Conservation (phyloP, 2,888 invertebrate genomes). For the Tanypteryx hageni region DNA sequence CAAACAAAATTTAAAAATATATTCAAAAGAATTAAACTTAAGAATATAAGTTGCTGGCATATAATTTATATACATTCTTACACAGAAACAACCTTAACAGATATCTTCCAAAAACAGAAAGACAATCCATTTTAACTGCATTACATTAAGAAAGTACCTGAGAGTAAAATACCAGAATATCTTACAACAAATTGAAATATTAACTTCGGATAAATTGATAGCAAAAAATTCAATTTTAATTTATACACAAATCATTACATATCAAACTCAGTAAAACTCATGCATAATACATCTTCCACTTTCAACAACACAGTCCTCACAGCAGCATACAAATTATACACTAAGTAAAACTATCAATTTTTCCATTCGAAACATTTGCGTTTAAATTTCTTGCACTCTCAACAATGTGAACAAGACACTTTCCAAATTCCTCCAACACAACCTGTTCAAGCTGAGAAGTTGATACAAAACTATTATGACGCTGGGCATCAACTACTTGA, state of each 20-base stretch:
- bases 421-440: slow-evolving; percentile 95
- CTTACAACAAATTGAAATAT: too few relatives aligned
- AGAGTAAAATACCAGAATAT: neutral
- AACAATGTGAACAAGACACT: slow-evolving; percentile 96
- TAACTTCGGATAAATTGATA: neutral
- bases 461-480: slow-evolving; percentile 79
- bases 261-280: too few relatives aligned
- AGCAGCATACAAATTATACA: neutral
- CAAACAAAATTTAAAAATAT: too few relatives aligned
- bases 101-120: neutral
- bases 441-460: slow-evolving; percentile 82
- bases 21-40: too few relatives aligned
- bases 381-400: slow-evolving; percentile 79
- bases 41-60: too few relatives aligned
- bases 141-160: neutral
- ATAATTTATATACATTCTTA: too few relatives aligned
- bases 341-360: slow-evolving; percentile 30
- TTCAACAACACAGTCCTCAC: neutral
- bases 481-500: slow-evolving; percentile 87
- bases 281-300: neutral
- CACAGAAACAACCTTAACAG: too few relatives aligned
- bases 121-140: neutral
- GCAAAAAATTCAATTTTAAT: neutral
- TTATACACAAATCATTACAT: too few relatives aligned
- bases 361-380: slow-evolving; percentile 27